Evolutionary conservation across 2,888 invertebrate genomes (phyloP), one percentile per base, ranked within the genome.

Genomic region (Archips crataeganus): DNA sequence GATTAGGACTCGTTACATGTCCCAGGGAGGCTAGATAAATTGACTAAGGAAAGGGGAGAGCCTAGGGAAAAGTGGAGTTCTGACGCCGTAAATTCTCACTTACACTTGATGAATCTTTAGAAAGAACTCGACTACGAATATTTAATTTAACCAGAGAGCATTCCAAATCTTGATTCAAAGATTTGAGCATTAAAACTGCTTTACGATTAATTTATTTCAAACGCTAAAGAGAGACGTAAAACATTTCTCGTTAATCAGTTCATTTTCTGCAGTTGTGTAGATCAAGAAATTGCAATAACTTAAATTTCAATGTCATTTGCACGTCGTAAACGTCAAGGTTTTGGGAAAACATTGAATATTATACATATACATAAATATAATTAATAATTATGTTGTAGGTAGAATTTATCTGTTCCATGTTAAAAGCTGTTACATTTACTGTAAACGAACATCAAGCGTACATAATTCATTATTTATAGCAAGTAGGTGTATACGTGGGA

Each of bases 1-100:
- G 68, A 73, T 73, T 68, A 69, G 60, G 34, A 64, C 60, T 74
- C 69, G 69, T 74, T 74, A 70, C 59, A 59, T 74, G 61, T 57
- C 60, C 73, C 36, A 60, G 42, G 51, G 69, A 65, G 74, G 64
- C 69, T 61, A 60, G 68, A 73, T 51, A 74, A 70, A 74, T 74
- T 51, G 64, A 49, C 59, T 54, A 49, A 54, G 54, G 23, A 54
- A 64, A 63, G 68, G 67, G 59, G 71, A 65, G 42, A 6, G 39
- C 39, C 23, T 23, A 57, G 42, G 23, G 63, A 59, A 73, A 57
- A 63, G 51, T 66, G 34, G 61, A 70, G 36, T 68, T 73, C 36
- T 62, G 59, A 45, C 47, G 15, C 34, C 47, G 23, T 34, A 11
- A 45, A 63, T 63, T 63, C 63, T 34, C 32, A 63, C 32, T 32